Percentiles rank a stretch among this genome's conserved stretches.
Evolutionary conservation across 92 coral and sea anemone genomes (phyloP).

Genomic region (Phenganax stokvisi): DNA sequence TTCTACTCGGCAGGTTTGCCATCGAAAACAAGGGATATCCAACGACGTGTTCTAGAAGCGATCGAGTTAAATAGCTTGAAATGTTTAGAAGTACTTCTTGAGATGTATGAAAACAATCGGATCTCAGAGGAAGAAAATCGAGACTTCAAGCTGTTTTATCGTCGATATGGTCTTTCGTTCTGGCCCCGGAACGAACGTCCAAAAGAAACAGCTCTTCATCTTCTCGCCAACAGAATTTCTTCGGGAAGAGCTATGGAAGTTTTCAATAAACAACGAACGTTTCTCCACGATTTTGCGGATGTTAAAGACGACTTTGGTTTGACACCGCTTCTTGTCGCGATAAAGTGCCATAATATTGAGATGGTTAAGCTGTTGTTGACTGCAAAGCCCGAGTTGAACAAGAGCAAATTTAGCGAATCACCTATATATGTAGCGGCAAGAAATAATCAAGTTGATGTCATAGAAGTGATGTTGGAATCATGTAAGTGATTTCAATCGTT

Average conservation of each 20-base stretch:
- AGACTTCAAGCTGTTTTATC: no score
- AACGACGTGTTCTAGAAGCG: no score
- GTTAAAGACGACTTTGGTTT: neutral
- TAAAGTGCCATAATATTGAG: conserved; percentile 1
- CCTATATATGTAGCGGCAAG: neutral
- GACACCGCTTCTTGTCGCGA: conserved; percentile 13
- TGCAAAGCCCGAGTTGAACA: neutral
- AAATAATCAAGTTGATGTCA: no score
- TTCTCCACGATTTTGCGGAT: neutral
- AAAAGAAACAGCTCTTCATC: neutral
- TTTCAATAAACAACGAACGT: neutral
- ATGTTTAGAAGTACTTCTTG: no score
- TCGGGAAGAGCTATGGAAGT: neutral
- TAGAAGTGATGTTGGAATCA: no score
- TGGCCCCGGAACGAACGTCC: neutral
- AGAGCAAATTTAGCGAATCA: neutral
- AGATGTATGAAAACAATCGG: no score
- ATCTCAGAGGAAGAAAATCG: no score
- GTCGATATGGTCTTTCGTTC: neutral
- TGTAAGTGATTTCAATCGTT: neutral
- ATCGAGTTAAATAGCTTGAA: no score
- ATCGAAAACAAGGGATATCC: no score
- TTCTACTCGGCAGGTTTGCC: no score
- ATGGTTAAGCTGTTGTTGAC: neutral
- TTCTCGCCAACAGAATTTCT: neutral